Conservation (phyloP, 2,113 vertebrate species). For the Sapayoa aenigma region DNA sequence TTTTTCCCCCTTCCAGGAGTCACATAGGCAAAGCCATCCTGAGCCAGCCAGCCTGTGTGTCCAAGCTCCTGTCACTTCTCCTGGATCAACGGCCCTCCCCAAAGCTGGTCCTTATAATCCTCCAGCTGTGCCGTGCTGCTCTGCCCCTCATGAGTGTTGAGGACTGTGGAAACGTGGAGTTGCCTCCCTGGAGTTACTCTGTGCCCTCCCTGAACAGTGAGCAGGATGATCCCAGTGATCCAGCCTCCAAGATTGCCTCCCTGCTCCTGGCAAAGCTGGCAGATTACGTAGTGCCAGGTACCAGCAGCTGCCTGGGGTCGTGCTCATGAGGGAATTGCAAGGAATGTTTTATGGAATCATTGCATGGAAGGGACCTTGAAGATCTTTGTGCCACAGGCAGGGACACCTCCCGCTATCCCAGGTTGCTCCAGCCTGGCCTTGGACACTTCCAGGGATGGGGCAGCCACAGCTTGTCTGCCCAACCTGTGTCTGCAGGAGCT, state of each 20-base stretch:
- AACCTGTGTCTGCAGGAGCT: not conserved
- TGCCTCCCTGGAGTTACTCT: conserved; percentile 96
- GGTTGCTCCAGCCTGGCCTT: not conserved
- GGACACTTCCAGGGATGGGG: not conserved
- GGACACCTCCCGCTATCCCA: not conserved
- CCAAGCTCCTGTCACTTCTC: conserved; percentile 94
- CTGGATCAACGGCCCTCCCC: conserved; percentile 96
- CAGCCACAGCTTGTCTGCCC: not conserved
- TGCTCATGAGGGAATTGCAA: not conserved
- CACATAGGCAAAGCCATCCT: conserved; percentile 98
- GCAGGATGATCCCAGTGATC: conserved; percentile 92
- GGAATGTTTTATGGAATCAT: not conserved
- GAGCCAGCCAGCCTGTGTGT: conserved; percentile 98
- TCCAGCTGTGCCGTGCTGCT: conserved; percentile 92
- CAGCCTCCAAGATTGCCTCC: conserved; percentile 94
- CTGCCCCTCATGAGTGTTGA: conserved; percentile 98
- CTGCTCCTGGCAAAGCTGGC: conserved; percentile 93
- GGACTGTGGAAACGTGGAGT: conserved; percentile 94
- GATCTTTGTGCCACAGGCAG: not conserved
- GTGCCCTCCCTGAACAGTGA: conserved; percentile 90
- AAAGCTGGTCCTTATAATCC: conserved; percentile 95
- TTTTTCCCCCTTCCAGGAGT: conserved; percentile 77
- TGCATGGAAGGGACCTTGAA: not conserved
- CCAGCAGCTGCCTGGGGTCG: not conserved
- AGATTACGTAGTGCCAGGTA: conserved; percentile 98